Conservation (phyloP, 2,113 vertebrate genomes). For the Otis tarda region DNA sequence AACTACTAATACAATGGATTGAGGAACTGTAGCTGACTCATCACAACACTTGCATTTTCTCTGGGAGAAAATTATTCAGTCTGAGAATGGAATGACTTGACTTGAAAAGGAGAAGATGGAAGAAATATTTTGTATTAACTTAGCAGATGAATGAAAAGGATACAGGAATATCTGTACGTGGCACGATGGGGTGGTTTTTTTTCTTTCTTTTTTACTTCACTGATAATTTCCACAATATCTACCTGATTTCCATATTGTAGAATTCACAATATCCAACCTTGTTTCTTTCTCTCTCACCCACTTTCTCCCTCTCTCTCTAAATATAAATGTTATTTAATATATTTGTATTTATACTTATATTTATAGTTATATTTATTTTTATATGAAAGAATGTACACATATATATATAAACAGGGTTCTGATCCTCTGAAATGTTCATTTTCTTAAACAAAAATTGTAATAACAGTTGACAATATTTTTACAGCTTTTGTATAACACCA, state of each 20-base stretch:
- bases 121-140: constrained; percentile 19
- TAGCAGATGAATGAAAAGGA: not conserved
- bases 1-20: not conserved
- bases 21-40: constrained; percentile 37
- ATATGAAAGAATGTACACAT: not conserved
- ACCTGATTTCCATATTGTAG: not conserved
- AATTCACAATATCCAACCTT: not conserved
- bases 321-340: not conserved
- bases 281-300: not conserved
- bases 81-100: constrained; percentile 16
- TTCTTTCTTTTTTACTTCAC: not conserved
- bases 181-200: not conserved
- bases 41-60: not conserved
- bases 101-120: not conserved
- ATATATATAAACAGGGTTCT: not conserved
- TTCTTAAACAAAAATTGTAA: not conserved
- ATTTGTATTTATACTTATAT: too few relatives aligned
- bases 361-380: not conserved
- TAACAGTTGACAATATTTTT: not conserved
- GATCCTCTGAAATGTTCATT: not conserved
- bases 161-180: not conserved
- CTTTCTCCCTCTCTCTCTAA: not conserved
- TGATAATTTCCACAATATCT: not conserved
- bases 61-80: constrained; percentile 16
- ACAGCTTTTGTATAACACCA: not conserved